Conservation (phyloP, 2,113 vertebrate species). For the Thamnophis sirtalis region DNA sequence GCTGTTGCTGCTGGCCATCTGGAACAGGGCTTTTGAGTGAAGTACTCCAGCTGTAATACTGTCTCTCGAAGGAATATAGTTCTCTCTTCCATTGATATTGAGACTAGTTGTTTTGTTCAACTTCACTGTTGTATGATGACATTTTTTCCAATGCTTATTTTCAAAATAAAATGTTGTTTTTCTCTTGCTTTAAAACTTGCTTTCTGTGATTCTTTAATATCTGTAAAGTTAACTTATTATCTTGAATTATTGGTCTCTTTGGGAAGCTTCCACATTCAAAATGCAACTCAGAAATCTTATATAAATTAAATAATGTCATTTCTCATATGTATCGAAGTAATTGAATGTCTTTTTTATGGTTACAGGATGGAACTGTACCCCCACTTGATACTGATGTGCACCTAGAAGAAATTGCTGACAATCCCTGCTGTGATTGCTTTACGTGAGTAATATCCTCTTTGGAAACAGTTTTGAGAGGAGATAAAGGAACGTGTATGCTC, state of each 20-base stretch:
- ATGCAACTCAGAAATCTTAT: neutral
- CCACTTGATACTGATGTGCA: conserved; percentile 77
- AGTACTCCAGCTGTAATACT: neutral
- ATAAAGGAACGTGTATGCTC: neutral
- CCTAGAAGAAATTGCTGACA: conserved; percentile 79
- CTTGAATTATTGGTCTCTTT: neutral
- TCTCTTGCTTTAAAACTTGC: neutral
- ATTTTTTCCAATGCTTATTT: neutral
- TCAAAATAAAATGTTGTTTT: neutral
- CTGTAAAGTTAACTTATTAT: neutral
- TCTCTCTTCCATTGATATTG: neutral
- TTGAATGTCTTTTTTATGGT: neutral
- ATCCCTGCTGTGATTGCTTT: conserved; percentile 80
- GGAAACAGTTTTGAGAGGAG: neutral
- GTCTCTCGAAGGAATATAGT: neutral
- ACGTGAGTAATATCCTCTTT: conserved; percentile 75
- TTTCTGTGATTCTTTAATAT: neutral
- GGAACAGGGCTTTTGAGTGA: neutral
- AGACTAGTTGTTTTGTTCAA: neutral
- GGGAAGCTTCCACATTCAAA: neutral
- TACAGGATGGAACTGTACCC: conserved; percentile 82
- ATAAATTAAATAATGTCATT: neutral
- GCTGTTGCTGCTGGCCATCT: neutral
- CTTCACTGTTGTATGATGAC: neutral
- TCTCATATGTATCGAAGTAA: neutral